Evolutionary conservation across 2,888 invertebrate genomes (phyloP), one percentile per base, ranked within the genome.

Genomic region (Aethes cnicana): DNA sequence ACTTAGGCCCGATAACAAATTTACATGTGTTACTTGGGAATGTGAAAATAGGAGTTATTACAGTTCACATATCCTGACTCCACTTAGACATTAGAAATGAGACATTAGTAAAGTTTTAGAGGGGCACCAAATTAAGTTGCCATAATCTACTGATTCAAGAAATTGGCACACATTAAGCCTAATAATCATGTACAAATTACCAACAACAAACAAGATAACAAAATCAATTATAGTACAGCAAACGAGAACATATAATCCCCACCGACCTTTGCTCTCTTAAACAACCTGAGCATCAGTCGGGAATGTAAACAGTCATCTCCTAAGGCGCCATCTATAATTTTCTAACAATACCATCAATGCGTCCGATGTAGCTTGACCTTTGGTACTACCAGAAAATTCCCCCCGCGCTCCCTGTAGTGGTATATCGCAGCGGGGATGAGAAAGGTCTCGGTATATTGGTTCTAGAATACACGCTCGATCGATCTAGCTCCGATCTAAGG

Each of bases 291-390:
- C 84, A 77, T 83, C 84, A 73, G 63, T 64, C 65, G 66, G 84
- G 87, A 88, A 88, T 88, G 88, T 87, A 89, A 89, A 89, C 88
- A 88, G 63, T 78, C 81, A 84, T 85, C 84, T 86, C 81, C 81
- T 72, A 60, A 83, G 86, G 89, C 88, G 89, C 89, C 89, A 87
- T 87, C 88, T 87, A 78, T 88, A 88, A 89, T 89, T 87, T 87
- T 80, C 84, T 75, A 82, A 81, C 86, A 82, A 85, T 85, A 73
- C 77, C 74, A 67, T 65, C 74, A 76, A 81, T 69, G 63, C 66
- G 76, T 75, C 87, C 77, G 85, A 47, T 58, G 54, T 60, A 68
- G 41, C 32, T 50, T 56, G 80, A 77, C 49, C 80, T 47, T 2
- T 50, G 17, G 36, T 52, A 53, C 55, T 30, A 35, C 47, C 47